A percentile compares a stretch with the other conserved stretches of the same genome.
phyloP scores from a whole-genome alignment of 2,797 vertebrate genomes.

The Molossus alvarezi region DNA sequence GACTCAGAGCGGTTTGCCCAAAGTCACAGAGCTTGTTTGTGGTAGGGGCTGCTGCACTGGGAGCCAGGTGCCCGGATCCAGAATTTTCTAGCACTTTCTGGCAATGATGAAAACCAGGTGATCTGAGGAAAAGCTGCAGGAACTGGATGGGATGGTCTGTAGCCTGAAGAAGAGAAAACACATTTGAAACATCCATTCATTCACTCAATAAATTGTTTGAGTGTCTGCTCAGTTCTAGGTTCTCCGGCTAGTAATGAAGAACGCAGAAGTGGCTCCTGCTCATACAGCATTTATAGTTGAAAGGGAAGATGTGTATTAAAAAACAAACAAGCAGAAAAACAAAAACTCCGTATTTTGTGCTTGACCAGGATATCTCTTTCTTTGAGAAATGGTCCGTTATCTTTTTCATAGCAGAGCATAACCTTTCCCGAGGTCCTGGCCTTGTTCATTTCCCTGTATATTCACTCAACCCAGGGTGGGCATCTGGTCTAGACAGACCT shows the following conservation, averaged over 20 bases:
- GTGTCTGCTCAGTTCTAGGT: background rate
- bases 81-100: slow-evolving; percentile 41
- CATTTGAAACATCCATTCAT: background rate
- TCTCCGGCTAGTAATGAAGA: background rate
- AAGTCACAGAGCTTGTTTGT: background rate
- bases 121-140: background rate
- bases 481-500: background rate
- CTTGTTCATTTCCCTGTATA: background rate
- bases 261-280: background rate
- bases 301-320: background rate
- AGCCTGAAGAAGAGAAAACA: slow-evolving; percentile 16
- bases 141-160: background rate
- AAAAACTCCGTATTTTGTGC: background rate
- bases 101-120: background rate
- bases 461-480: background rate
- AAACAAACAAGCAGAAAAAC: too few species aligned
- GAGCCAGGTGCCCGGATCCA: background rate
- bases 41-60: background rate
- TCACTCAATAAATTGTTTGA: background rate
- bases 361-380: background rate
- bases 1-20: background rate
- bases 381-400: slow-evolving; percentile 21
- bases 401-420: background rate
- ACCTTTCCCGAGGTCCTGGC: background rate
- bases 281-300: background rate